Evolutionary conservation across 1,140 invertebrate species (phyloP).

Genomic region (Drosophila arawakana): DNA sequence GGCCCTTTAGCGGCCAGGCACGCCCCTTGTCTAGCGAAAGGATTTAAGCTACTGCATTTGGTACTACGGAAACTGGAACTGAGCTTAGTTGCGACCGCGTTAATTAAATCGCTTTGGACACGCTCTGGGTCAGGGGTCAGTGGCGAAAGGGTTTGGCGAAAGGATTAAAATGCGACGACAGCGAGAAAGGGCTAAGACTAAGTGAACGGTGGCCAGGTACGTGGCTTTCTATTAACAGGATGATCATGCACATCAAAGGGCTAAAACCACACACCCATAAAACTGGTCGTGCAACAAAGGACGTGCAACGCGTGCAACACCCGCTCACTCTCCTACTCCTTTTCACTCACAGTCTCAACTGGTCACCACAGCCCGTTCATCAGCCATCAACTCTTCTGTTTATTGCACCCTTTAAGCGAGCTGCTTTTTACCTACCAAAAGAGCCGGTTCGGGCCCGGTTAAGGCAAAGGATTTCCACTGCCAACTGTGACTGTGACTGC

Average conservation of each 20-base stretch:
- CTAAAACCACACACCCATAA: conserved; percentile 84
- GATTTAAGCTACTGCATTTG: conserved; percentile 54
- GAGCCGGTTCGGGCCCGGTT: background rate
- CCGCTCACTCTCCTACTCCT: background rate
- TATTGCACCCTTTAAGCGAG: conserved; percentile 67
- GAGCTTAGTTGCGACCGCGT: conserved; percentile 75
- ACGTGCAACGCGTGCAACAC: conserved; percentile 53
- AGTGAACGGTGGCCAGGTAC: conserved; percentile 45
- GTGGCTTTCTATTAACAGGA: conserved; percentile 80
- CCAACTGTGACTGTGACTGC: background rate
- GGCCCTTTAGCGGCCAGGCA: conserved; percentile 61
- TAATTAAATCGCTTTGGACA: conserved; percentile 83
- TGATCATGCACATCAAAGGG: conserved; percentile 84
- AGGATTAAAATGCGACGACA: conserved; percentile 44
- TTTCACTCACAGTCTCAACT: background rate
- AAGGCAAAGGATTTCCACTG: conserved; percentile 17
- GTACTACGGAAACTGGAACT: conserved; percentile 10
- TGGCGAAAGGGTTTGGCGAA: conserved; percentile 45
- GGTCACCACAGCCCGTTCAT: conserved; percentile 33
- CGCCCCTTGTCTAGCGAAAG: conserved; percentile 57
- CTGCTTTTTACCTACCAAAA: conserved; percentile 63
- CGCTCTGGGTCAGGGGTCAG: conserved; percentile 48
- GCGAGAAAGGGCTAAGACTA: conserved; percentile 24
- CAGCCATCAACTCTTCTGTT: conserved; percentile 65
- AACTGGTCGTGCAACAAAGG: conserved; percentile 77